phyloP scores from a whole-genome alignment of 2,888 invertebrate genomes.

The Coelinius sp. region DNA sequence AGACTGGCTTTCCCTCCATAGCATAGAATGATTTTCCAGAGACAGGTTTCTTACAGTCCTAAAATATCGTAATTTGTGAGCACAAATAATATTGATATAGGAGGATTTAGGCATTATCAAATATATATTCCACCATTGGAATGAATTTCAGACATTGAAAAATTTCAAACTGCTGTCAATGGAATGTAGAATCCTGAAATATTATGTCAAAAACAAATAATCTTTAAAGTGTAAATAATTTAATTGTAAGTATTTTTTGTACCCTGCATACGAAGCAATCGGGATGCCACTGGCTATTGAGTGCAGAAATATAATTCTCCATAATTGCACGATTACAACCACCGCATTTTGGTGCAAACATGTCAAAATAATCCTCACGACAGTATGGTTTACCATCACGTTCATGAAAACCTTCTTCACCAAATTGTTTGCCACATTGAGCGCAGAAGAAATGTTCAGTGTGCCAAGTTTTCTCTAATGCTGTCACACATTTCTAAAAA shows the following conservation, averaged over 20 bases:
- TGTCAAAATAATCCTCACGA: constrained; percentile 94
- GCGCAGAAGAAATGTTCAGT: constrained; percentile 99
- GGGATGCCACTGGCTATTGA: constrained; percentile 98
- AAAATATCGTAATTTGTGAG: constrained; percentile 50
- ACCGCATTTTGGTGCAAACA: constrained; percentile 98
- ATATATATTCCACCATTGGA: background rate
- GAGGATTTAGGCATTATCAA: background rate
- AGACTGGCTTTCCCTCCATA: constrained; percentile 96
- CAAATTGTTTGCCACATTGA: constrained; percentile 96
- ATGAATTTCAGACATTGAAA: background rate
- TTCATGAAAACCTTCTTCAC: constrained; percentile 98
- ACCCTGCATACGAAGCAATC: constrained; percentile 99
- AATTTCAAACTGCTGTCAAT: background rate
- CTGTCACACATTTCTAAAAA: constrained; percentile 97
- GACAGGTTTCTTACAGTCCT: constrained; percentile 96
- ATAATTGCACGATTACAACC: constrained; percentile 96
- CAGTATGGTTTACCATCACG: constrained; percentile 96
- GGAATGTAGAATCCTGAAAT: background rate
- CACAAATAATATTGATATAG: background rate
- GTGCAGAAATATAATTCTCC: constrained; percentile 98
- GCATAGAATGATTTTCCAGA: constrained; percentile 97
- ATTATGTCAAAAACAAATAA: background rate
- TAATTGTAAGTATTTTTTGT: constrained; percentile 65
- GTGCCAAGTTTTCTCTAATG: constrained; percentile 98
- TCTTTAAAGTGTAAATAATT: background rate